Conservation (phyloP, 2,113 vertebrate genomes). For the Oncorhynchus masou region DNA sequence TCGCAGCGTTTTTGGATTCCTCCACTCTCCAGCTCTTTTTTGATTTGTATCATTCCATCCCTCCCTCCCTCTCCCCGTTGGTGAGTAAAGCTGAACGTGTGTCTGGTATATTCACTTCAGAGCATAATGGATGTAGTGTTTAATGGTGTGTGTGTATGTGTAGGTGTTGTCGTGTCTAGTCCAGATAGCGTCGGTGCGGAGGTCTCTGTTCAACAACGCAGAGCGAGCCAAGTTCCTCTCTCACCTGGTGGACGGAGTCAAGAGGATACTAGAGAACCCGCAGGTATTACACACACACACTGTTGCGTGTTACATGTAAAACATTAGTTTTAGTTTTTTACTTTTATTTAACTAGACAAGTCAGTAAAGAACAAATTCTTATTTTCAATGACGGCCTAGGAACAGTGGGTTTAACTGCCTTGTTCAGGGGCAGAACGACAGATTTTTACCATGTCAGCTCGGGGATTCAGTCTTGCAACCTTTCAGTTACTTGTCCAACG, state of each 20-base stretch:
- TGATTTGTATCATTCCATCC: slow-evolving; percentile 99
- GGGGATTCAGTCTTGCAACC: no score
- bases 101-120: not conserved
- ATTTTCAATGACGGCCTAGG: no score
- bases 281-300: slow-evolving; percentile 72
- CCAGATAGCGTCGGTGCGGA: slow-evolving; percentile 93
- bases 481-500: no score
- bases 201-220: slow-evolving; percentile 97
- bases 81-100: slow-evolving; percentile 74
- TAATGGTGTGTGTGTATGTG: not conserved
- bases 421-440: no score
- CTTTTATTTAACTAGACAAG: no score
- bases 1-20: slow-evolving; percentile 94
- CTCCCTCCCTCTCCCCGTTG: slow-evolving; percentile 96
- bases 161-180: slow-evolving; percentile 97
- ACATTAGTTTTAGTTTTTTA: no score
- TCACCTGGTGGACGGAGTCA: slow-evolving; percentile 95
- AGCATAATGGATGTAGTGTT: not conserved
- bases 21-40: slow-evolving; percentile 98
- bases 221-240: slow-evolving; percentile 97
- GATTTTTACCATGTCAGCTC: no score
- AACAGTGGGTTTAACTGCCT: no score
- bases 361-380: no score
- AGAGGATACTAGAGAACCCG: slow-evolving; percentile 96
- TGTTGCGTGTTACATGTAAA: no score